Base-by-base conservation (phyloP, 2,888 invertebrate species). In the Orchesellides sinensis region DNA sequence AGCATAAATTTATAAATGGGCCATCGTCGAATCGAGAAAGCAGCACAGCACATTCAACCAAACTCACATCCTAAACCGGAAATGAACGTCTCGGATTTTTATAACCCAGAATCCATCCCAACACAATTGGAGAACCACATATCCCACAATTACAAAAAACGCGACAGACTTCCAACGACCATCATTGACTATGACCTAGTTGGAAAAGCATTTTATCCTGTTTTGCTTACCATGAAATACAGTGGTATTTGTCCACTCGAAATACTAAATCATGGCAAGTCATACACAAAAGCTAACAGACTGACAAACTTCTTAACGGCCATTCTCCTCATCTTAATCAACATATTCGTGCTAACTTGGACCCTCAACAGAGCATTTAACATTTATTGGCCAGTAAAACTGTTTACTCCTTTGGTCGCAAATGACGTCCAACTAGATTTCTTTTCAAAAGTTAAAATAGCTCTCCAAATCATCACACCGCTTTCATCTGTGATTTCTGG, bases 281-380 rank as follows among this genome's bases (percentile, higher is more conserved):
- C 19, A 17, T 75, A 54, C 17, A 19, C 1, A 1, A 8, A 0
- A 8, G 32, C 72, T 12, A 45, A 32, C n/a, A n/a, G 14, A 2
- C 2, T 6, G 2, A 40, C 21, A 8, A 35, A 19, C 6, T 19
- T 59, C 5, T 32, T n/a, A 21, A 47, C 61, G 3, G n/a, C 17
- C 10, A 14, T 32, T 47, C 3, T 14, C 14, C 6, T 12, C 29
- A n/a, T 25, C n/a, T 19, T 27, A 12, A 32, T 65, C 14, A 52
- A 12, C 14, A 5, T 40, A 29, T 61, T 27, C n/a, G 29, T 52
- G 1, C 2, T 19, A 1, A 10, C 68, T 23, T 78, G 69, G 69
- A 78, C 69, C 3, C n/a, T 78, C 0, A 78, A 78, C 29, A 32
- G 69, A 12, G 69, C 14, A 10, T 68, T 77, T 29, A 54, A 49